Base-by-base conservation (phyloP, 2,888 invertebrate species). In the Dinocampus coccinellae region DNA sequence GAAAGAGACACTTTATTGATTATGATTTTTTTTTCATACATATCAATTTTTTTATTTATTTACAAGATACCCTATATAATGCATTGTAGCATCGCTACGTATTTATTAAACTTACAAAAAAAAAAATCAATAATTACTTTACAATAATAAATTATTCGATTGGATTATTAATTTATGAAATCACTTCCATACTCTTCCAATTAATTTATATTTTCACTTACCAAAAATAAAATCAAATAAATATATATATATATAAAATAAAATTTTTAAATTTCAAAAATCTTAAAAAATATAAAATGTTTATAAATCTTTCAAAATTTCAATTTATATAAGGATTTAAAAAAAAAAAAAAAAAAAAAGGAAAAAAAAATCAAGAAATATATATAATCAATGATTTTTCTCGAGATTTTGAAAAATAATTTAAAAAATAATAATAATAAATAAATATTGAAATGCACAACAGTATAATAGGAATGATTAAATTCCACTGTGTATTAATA, bases 61-160 rank as follows among this genome's bases (percentile, higher is more conserved):
- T 78, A 77, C 76, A 79, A 71, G 73, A 73, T 75, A 72, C 69
- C n/a, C n/a, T n/a, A n/a, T n/a, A 64, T 73, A 42, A 58, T 72
- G 71, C 62, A 77, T 73, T 79, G 78, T 74, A 75, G 74, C 64
- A 73, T 72, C 72, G 62, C 75, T 74, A 70, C 61, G 67, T 69
- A 73, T 79, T 61, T 76, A 29, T 29, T 29, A 4, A 7, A 29
- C 7, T 29, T 29, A 29, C n/a, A n/a, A n/a, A n/a, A n/a, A n/a
- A n/a, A n/a, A n/a, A 57, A 62, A 58, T 42, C 55, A 71, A 39
- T 69, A 73, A 67, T 70, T 78, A 82, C 74, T 78, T 78, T 79
- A 78, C 81, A 80, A 75, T 7, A 47, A 47, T 79, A 77, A 78
- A 72, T 76, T 77, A 75, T 73, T 74, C 47, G 69, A 75, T 69